Conservation (phyloP, 2,113 vertebrate species). For the Cyanistes caeruleus region DNA sequence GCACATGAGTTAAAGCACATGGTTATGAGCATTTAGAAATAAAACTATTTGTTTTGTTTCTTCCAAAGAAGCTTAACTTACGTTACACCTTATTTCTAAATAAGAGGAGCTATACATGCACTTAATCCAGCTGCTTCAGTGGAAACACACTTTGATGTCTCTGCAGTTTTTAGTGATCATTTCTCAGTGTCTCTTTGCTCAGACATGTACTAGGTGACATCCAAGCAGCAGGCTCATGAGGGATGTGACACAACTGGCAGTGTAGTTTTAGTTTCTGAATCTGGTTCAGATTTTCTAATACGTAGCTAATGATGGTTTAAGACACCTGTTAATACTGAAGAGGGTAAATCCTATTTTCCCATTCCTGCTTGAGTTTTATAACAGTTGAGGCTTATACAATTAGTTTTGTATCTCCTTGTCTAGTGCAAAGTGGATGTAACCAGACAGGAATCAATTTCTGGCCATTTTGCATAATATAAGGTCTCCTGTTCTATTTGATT, state of each 20-base stretch:
- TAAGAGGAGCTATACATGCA: background rate
- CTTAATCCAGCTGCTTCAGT: background rate
- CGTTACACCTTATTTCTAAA: background rate
- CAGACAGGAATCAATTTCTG: background rate
- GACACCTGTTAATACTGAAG: fast-evolving
- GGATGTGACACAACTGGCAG: background rate
- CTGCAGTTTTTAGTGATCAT: background rate
- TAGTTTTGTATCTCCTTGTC: background rate
- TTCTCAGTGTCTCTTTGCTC: background rate
- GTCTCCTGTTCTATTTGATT: background rate
- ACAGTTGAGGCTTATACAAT: background rate
- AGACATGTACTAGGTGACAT: background rate
- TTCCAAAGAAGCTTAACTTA: background rate
- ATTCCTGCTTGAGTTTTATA: background rate
- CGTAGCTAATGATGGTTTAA: background rate
- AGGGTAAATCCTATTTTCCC: background rate
- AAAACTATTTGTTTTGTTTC: background rate
- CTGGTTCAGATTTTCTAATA: background rate
- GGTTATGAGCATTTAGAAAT: background rate
- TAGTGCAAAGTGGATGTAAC: background rate
- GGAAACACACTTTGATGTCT: background rate
- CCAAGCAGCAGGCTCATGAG: background rate
- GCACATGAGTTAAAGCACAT: background rate
- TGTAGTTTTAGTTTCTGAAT: background rate
- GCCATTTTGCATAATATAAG: background rate